Base-by-base conservation (phyloP, 1,140 invertebrate genomes). In the Conus ventricosus region DNA sequence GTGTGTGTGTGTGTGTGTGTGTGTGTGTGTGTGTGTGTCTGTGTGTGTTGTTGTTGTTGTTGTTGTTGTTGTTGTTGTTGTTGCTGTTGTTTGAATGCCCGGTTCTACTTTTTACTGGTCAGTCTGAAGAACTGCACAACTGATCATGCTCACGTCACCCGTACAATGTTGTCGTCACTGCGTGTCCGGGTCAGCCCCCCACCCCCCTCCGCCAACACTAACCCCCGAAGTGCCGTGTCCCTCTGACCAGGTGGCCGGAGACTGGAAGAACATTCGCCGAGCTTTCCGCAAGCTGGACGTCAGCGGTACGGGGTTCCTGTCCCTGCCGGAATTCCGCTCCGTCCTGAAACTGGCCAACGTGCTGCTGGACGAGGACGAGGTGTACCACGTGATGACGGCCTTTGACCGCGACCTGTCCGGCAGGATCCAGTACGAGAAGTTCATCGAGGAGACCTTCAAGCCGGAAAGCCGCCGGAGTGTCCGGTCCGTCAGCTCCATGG, bases 221-320 rank as follows among this genome's bases (percentile, higher is more conserved):
- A 60, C 57, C 8, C 15, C 57, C 15, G 57, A 60, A 60, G 8
- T 15, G 8, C 57, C 15, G 57, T 60, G 57, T 60, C 8, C 15
- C 8, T 60, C 8, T 60, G 88, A 90, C 25, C 90, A 95, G 95
- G 84, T 95, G 51, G 91, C 94, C 17, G 94, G 94, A 67, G 94
- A 95, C 83, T 95, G 95, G 95, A 95, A 95, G 89, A 94, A 94
- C 87, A 90, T 95, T 1, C 91, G 94, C n/a, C 91, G 94, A 60
- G 93, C 94, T 0, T 95, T 95, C 91, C 92, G 92, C 87, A 95
- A 95, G 90, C 82, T 95, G 51, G 95, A 95, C 84, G 91, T 89
- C n/a, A 91, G 75, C 25, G 94, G 94, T 75, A 89, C 90, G 10
- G 95, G 95, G 13, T 94, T 92, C 84, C 88, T 95, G 27, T 94